Conservation (phyloP, 1,140 invertebrate genomes). For the Fopius arisanus region DNA sequence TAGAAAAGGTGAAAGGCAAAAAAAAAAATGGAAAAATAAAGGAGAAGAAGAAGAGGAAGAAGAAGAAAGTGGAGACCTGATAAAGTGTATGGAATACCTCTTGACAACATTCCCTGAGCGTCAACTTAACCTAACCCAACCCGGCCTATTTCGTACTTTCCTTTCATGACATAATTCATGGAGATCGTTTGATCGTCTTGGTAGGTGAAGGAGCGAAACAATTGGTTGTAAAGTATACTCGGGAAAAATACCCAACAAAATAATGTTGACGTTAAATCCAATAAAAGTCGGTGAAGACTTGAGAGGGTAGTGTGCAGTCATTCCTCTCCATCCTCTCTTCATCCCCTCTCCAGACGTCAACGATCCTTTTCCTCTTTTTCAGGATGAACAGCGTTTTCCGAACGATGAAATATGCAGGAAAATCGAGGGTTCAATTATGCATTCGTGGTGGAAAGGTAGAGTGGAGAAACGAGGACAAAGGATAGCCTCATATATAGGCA, state of each 20-base stretch:
- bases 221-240: background rate
- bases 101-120: background rate
- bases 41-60: no score
- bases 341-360: no score
- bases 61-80: no score
- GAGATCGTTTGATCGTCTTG: background rate
- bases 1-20: background rate
- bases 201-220: background rate
- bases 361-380: background rate
- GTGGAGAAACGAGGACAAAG: constrained; percentile 24
- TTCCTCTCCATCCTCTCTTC: no score
- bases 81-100: background rate
- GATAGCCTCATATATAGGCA: constrained; percentile 1
- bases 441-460: constrained; percentile 19
- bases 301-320: no score
- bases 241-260: background rate
- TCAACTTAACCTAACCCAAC: background rate
- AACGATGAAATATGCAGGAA: constrained; percentile 38
- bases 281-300: background rate
- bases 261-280: background rate
- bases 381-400: constrained; percentile 25
- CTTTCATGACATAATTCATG: background rate
- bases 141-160: background rate
- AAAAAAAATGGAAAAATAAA: no score
- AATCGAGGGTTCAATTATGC: constrained; percentile 40